These are phyloP conservation scores for Scelioninae gen. 1 DNA, from an alignment of 2,888 invertebrate species.

Conservation along the genomic window DNA sequence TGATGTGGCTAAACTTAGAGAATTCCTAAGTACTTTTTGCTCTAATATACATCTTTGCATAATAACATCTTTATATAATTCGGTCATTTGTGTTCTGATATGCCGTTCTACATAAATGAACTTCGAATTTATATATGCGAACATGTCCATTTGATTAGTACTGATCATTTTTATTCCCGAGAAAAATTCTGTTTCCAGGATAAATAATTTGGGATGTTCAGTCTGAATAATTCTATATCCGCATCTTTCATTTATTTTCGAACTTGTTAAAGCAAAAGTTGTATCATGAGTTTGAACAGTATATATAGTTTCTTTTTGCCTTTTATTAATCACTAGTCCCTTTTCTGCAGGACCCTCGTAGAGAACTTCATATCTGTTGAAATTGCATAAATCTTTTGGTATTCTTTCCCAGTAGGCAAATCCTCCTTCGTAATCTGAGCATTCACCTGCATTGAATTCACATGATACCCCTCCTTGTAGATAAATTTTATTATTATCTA, in stretches of 20 bases:
- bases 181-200: neutral
- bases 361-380: no score
- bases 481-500: no score
- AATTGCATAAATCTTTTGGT: no score
- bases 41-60: neutral
- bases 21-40: constrained; percentile 2
- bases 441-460: no score
- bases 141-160: neutral
- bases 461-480: no score
- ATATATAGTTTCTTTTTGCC: no score
- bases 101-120: constrained; percentile 3
- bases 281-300: no score
- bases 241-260: neutral
- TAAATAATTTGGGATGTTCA: neutral
- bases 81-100: neutral
- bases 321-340: no score
- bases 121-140: constrained; percentile 1
- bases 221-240: neutral
- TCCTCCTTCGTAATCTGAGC: no score
- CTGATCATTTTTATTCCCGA: neutral
- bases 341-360: no score
- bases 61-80: neutral
- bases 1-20: neutral
- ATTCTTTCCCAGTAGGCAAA: no score
- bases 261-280: no score